Percentiles rank a stretch among this genome's conserved stretches.
phyloP scores from a whole-genome alignment of 2,797 vertebrate species.

The Melanotaenia nigrans region DNA sequence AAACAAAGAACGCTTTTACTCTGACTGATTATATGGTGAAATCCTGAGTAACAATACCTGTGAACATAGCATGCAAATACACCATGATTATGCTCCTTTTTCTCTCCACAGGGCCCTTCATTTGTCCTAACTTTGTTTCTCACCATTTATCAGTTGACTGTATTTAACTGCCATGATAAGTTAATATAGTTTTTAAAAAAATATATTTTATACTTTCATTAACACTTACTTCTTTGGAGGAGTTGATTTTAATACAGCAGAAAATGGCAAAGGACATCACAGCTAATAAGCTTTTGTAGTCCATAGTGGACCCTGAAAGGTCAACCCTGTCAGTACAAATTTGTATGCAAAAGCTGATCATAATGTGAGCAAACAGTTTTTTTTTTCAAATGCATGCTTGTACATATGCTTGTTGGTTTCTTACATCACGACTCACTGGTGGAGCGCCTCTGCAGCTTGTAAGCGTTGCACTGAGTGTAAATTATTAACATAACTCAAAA shows the following conservation, averaged over 20 bases:
- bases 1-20: not conserved
- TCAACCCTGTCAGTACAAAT: not conserved
- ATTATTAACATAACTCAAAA: conserved; percentile 1
- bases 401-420: not conserved
- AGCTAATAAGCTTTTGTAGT: not conserved
- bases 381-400: not conserved
- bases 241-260: not conserved
- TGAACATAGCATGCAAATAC: not conserved
- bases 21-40: not conserved
- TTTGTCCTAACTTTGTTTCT: not conserved
- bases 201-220: too few relatives aligned
- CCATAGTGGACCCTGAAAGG: conserved; percentile 2
- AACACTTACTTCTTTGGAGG: not conserved
- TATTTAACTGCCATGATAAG: not conserved
- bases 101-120: not conserved
- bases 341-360: not conserved
- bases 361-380: not conserved
- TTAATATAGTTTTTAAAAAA: too few relatives aligned
- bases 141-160: not conserved
- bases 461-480: not conserved
- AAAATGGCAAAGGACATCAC: not conserved
- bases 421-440: not conserved
- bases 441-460: not conserved
- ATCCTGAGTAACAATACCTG: not conserved
- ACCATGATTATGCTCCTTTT: not conserved